Evolutionary conservation across 2,797 vertebrate species (phyloP).

Genomic region (Orientallactaga sibirica): DNA sequence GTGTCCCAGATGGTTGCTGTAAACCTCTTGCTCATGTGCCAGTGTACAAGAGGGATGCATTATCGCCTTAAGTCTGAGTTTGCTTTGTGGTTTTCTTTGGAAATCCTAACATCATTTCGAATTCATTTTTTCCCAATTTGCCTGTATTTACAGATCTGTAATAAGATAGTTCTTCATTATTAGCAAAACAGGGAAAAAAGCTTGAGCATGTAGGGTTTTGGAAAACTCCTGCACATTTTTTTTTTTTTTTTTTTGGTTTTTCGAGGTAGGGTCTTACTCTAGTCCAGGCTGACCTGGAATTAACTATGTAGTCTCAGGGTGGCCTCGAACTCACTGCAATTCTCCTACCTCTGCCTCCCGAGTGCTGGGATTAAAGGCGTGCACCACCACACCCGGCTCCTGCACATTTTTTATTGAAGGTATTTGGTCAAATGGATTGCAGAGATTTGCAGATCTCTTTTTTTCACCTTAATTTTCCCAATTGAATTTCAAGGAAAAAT

Average conservation of each 20-base stretch:
- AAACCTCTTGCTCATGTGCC: constrained; percentile 53
- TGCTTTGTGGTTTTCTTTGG: constrained; percentile 80
- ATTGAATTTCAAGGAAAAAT: constrained; percentile 64
- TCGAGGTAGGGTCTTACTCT: no score
- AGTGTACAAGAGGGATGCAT: constrained; percentile 68
- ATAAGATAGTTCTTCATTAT: constrained; percentile 77
- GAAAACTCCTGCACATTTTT: constrained; percentile 66
- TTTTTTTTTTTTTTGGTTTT: no score
- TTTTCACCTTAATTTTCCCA: constrained; percentile 60
- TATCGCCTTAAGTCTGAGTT: constrained; percentile 74
- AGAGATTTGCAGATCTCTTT: constrained; percentile 62
- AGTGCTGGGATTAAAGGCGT: no score
- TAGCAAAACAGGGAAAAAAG: constrained; percentile 61
- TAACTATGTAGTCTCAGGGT: no score
- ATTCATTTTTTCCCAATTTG: constrained; percentile 72
- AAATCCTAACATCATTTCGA: constrained; percentile 76
- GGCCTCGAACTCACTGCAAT: no score
- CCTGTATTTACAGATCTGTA: constrained; percentile 72
- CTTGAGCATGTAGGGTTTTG: constrained; percentile 64
- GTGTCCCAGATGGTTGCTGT: constrained; percentile 62
- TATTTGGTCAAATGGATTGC: constrained; percentile 67
- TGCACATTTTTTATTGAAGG: constrained; percentile 66
- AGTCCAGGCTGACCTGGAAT: no score
- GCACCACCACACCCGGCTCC: no score
- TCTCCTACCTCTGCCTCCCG: no score